Evolutionary conservation across 2,888 invertebrate genomes (phyloP).

Genomic region (Himalopsyche anomala): DNA sequence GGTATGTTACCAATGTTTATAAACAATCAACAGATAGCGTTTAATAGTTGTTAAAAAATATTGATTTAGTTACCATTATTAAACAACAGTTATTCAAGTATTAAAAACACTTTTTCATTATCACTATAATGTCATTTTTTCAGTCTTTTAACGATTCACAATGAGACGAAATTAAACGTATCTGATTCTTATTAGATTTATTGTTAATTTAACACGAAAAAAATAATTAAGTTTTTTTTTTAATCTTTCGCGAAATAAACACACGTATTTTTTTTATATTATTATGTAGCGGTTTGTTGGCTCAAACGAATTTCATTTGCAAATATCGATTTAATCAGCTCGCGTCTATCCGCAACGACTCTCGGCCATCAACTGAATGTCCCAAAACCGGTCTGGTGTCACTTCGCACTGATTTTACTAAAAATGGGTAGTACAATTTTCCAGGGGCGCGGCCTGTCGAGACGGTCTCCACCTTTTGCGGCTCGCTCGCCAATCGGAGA

Average conservation of each 20-base stretch:
- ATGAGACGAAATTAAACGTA: not conserved
- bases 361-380: conserved; percentile 75
- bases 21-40: not conserved
- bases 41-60: too few species aligned
- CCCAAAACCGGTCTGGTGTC: conserved; percentile 67
- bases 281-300: not conserved
- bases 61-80: too few species aligned
- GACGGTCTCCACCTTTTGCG: conserved; percentile 49
- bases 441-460: conserved; percentile 22
- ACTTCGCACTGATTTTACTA: conserved; percentile 39
- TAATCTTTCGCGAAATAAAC: not conserved
- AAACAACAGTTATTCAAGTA: too few species aligned
- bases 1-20: not conserved
- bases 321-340: conserved; percentile 68
- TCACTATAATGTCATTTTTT: conserved; percentile 31
- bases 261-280: not conserved
- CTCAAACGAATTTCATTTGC: not conserved
- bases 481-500: conserved; percentile 51
- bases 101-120: not conserved
- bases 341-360: conserved; percentile 76
- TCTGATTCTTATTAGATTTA: not conserved
- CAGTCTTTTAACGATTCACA: conserved; percentile 11
- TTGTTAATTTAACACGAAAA: conserved; percentile 12
- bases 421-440: conserved; percentile 41
- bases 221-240: not conserved